phyloP scores from a whole-genome alignment of 2,113 vertebrate genomes.

The Hirundichthys speculiger region DNA sequence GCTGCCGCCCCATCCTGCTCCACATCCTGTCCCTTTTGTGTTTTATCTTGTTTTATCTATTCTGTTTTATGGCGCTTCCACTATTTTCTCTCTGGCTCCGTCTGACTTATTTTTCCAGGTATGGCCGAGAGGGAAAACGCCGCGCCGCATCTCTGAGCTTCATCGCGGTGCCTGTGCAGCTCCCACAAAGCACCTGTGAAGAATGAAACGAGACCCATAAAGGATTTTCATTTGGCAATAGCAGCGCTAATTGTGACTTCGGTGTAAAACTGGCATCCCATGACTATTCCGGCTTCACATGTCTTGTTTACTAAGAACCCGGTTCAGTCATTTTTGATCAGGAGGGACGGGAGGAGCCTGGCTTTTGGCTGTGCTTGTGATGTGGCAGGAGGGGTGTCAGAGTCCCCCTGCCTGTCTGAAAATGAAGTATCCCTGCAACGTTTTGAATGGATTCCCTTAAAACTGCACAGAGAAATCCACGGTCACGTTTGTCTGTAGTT shows the following conservation, averaged over 20 bases:
- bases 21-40: slow-evolving; percentile 53
- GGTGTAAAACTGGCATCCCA: slow-evolving; percentile 53
- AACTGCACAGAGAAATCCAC: background rate
- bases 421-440: slow-evolving; percentile 3
- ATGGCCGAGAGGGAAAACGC: slow-evolving; percentile 71
- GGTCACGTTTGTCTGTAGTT: background rate
- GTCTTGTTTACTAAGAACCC: slow-evolving; percentile 32
- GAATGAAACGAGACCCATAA: slow-evolving; percentile 40
- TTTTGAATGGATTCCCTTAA: background rate
- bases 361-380: slow-evolving; percentile 2
- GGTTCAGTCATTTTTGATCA: slow-evolving; percentile 36
- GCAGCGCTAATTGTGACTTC: slow-evolving; percentile 36
- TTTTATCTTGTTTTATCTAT: slow-evolving; percentile 57
- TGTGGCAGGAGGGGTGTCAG: background rate
- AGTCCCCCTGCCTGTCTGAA: background rate
- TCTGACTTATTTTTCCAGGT: slow-evolving; percentile 63
- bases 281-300: slow-evolving; percentile 43
- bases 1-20: slow-evolving; percentile 55
- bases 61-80: slow-evolving; percentile 54
- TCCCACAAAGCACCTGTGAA: slow-evolving; percentile 69
- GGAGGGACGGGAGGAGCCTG: slow-evolving; percentile 13
- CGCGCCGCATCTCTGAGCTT: slow-evolving; percentile 71
- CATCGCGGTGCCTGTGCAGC: slow-evolving; percentile 60
- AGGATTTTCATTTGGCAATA: slow-evolving; percentile 32
- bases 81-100: slow-evolving; percentile 65